Evolutionary conservation across 2,888 invertebrate genomes (phyloP), one percentile per base, ranked within the genome.

Genomic region (Polymixis lichenea): DNA sequence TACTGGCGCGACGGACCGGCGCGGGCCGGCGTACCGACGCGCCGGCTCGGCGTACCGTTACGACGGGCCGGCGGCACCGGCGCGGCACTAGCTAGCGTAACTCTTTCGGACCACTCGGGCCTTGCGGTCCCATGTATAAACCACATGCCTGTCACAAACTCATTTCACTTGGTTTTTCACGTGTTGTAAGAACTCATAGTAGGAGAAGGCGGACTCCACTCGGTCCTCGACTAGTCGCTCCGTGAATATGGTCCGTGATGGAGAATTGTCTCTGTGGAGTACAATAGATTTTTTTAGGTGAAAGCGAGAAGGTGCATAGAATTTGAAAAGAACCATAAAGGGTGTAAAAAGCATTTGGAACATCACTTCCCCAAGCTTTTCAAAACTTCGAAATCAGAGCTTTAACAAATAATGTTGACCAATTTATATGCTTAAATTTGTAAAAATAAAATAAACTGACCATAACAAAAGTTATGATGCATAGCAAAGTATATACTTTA

Each of bases 131-230:
- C 85, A 78, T 77, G 72, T 83, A 74, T 79, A 78, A 86, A 88
- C 91, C 92, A 90, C 90, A 88, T 70, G 84, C 28, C 61, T 75
- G 62, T 90, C 89, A 86, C 87, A 32, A 74, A 89, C 92, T 97
- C 98, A 99, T 97, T 99, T 99, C 95, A 99, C 98, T 97, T 98
- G 98, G 90, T 97, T 97, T 95, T 98, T 98, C 89, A 99, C 97
- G 97, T 99, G 99, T 95, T 99, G 99, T 94, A 99, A 97, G 97
- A 99, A 99, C 97, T 99, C 99, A 95, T 99, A 98, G 97, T 99
- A 99, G 87, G 99, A 99, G 96, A 99, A 98, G 72, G 99, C 98
- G 76, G 98, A 98, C 94, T 99, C 99, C 83, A 98, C 98, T 90
- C 99, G 97, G 95, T 99, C 99, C 94, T 99, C 99, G 67, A 99